Conservation (phyloP, 2,113 vertebrate genomes). For the Dasyprocta punctata region DNA sequence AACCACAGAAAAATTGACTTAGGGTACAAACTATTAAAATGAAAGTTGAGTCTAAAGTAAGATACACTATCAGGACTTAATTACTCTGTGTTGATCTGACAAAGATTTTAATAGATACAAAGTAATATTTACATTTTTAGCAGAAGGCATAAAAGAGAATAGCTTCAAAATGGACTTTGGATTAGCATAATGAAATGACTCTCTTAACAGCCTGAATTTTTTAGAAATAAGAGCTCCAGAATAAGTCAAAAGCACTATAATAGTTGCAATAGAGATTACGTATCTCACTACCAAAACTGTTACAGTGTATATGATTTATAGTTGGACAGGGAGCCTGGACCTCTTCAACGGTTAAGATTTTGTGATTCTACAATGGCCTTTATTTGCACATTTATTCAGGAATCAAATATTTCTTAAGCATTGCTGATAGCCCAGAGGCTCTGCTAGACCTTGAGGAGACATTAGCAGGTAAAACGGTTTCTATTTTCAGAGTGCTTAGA, state of each 20-base stretch:
- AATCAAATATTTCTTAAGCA: slow-evolving; percentile 1
- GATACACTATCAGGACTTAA: slow-evolving; percentile 33
- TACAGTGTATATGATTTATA: not conserved
- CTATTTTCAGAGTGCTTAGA: slow-evolving; percentile 20
- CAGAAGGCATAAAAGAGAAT: not conserved
- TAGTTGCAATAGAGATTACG: not conserved
- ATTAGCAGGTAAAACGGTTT: not conserved
- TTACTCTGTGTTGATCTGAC: not conserved
- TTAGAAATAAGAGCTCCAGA: not conserved
- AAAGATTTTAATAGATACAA: not conserved
- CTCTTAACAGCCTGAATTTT: slow-evolving; percentile 19
- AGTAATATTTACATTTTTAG: slow-evolving; percentile 23
- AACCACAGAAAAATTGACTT: slow-evolving; percentile 4
- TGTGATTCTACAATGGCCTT: not conserved
- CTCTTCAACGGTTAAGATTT: not conserved
- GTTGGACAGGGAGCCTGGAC: not conserved
- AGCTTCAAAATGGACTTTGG: slow-evolving; percentile 21
- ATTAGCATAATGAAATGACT: not conserved
- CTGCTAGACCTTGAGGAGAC: not conserved
- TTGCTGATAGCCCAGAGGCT: not conserved
- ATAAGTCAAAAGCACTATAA: slow-evolving; percentile 6
- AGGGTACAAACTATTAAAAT: not conserved
- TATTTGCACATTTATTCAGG: not conserved
- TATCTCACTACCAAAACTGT: not conserved
- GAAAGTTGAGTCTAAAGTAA: slow-evolving; percentile 29